Base-by-base conservation (phyloP, 2,888 invertebrate species). In the Chrysolina americana region DNA sequence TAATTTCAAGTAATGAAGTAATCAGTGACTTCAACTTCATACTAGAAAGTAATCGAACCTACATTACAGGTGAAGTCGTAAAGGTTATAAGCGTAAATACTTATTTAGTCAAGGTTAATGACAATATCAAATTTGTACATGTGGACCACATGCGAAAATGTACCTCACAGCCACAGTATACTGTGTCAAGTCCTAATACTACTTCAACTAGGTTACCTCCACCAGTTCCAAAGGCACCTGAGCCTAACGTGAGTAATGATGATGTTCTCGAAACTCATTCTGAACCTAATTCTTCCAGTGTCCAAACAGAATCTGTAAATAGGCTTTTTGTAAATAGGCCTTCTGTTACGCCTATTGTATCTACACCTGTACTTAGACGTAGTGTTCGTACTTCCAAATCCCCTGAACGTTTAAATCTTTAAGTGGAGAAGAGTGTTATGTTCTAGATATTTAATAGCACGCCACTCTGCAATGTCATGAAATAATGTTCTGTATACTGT, bases 61-160 rank as follows among this genome's bases (percentile, higher is more conserved):
- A 28, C 28, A 28, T 28, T 28, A 28, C 28, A 28, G n/a, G n/a
- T n/a, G n/a, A 13, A 28, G 28, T 56, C 21, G 56, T 56, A n/a
- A 15, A 56, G 56, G 56, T 56, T 56, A 13, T 28, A 23, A 56
- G 15, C 21, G 28, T 56, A 15, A 15, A 56, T 28, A 56, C n/a
- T 23, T 56, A 56, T 56, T 56, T 56, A 56, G 10, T 56, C 23
- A 21, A 13, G 17, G 56, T 56, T 56, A 56, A 56, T 56, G 56
- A 56, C 23, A 15, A 56, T 56, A 56, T 56, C 56, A 56, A 56
- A 56, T 56, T 56, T 56, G 28, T 23, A 56, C 23, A 56, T 56
- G 23, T 56, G 23, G 23, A 56, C 23, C 23, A 28, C 56, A 56
- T 50, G 50, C 50, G 50, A 50, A 50, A 50, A 50, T 9, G 19